Evolutionary conservation across 2,113 vertebrate species (phyloP).

Genomic region (Notiomystis cincta): DNA sequence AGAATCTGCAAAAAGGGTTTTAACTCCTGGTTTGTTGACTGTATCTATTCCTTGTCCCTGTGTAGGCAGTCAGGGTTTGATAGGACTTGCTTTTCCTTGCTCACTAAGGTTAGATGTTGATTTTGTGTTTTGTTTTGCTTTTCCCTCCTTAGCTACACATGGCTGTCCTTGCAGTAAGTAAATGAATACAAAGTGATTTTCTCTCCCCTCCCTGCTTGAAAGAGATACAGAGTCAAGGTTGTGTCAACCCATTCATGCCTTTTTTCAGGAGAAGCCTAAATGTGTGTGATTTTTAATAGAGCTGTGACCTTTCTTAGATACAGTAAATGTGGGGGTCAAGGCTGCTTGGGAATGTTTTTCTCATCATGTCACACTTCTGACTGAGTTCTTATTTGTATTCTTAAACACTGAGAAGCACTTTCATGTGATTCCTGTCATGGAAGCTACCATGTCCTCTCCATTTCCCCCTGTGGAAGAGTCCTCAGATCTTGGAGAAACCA

Average conservation of each 20-base stretch:
- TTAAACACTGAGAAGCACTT: not conserved
- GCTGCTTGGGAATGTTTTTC: not conserved
- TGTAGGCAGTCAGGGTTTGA: not conserved
- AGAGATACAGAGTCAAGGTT: not conserved
- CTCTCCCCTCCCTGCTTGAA: not conserved
- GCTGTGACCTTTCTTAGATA: not conserved
- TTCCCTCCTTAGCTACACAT: slow-evolving; percentile 61
- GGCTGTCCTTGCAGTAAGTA: slow-evolving; percentile 77
- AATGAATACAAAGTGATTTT: not conserved
- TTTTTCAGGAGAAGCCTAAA: not conserved
- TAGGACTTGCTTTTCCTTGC: not conserved
- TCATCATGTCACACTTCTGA: not conserved
- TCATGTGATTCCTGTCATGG: not conserved
- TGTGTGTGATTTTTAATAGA: not conserved
- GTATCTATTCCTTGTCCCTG: not conserved
- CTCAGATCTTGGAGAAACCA: not conserved
- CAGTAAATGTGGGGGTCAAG: not conserved
- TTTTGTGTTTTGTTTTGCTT: not conserved
- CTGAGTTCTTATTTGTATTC: not conserved
- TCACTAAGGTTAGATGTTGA: not conserved
- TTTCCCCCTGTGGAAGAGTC: not conserved
- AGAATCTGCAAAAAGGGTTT: not conserved
- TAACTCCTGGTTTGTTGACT: not conserved
- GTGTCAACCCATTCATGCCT: not conserved
- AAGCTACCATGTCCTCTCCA: not conserved